Evolutionary conservation across 1,140 invertebrate species (phyloP), one percentile per base, ranked within the genome.

Genomic region (Onthophagus taurus): DNA sequence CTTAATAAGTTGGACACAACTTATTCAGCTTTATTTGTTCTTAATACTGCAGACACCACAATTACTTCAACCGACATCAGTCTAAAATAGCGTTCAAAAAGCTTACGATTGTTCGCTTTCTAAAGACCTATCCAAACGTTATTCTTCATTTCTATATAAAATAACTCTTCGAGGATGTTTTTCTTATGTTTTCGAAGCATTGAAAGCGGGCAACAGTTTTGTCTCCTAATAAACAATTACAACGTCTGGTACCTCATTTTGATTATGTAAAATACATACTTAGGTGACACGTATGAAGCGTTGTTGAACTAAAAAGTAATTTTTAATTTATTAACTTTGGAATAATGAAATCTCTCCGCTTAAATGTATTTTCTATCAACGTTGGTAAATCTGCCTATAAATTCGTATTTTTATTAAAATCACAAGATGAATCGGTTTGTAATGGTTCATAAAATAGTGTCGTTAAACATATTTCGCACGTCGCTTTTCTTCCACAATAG

Each of bases 161-260:
- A 37, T 37, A 37, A 37, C 9, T 6, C 14, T 37, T 13, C 4
- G 35, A 4, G 7, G 13, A 37, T 13, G 35, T 20, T 37, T 17
- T 37, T 37, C 35, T 37, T 37, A 17, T 17, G 35, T 17, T 4
- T 16, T n/a, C n/a, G n/a, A n/a, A n/a, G 14, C 14, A 13, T 37
- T 13, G 14, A 37, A 18, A 11, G 6, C 18, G 7, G 31, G 31
- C 14, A 33, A 37, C 18, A 37, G 7, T 37, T 37, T 37, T 37
- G 13, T 17, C 14, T 37, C 31, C 31, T 13, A 33, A 13, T 33
- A 13, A 13, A 33, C n/a, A n/a, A n/a, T n/a, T n/a, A n/a, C n/a
- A n/a, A n/a, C n/a, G n/a, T n/a, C 47, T 5, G 47, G 43, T 39
- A 39, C 24, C 7, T 49, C 12, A 11, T 34, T 45, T 26, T 49